Percentiles rank a stretch among this genome's conserved stretches.
Evolutionary conservation across 2,113 vertebrate genomes (phyloP).

Genomic region (Muntiacus muntjak): DNA sequence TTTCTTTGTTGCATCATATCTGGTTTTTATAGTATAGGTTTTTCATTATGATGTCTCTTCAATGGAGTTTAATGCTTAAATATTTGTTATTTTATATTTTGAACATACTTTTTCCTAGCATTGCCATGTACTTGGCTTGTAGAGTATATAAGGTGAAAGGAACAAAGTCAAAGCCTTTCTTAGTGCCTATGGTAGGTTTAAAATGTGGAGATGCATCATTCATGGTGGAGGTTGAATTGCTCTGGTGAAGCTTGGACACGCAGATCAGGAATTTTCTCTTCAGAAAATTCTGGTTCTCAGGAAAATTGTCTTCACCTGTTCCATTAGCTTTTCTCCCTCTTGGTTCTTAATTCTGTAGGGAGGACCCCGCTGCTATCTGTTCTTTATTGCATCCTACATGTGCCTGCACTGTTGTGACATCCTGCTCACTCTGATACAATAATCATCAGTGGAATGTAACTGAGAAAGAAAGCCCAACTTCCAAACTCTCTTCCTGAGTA

Average conservation of each 20-base stretch:
- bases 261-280: background rate
- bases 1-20: background rate
- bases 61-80: background rate
- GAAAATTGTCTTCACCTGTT: background rate
- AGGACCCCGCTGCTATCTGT: background rate
- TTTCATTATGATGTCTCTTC: background rate
- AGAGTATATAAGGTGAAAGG: background rate
- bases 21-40: background rate
- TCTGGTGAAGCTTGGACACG: fast-evolving
- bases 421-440: background rate
- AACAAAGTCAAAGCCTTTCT: background rate
- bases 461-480: background rate
- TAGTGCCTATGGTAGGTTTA: background rate
- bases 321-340: background rate
- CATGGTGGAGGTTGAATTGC: background rate
- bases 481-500: background rate
- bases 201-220: fast-evolving
- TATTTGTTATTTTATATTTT: background rate
- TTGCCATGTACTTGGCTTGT: background rate
- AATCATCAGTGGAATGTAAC: background rate
- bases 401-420: background rate
- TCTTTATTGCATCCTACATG: background rate
- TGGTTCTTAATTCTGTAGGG: background rate
- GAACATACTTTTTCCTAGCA: background rate
- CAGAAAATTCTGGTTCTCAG: background rate